Evolutionary conservation across 1,140 invertebrate genomes (phyloP).

Genomic region (Mizuhopecten yessoensis): DNA sequence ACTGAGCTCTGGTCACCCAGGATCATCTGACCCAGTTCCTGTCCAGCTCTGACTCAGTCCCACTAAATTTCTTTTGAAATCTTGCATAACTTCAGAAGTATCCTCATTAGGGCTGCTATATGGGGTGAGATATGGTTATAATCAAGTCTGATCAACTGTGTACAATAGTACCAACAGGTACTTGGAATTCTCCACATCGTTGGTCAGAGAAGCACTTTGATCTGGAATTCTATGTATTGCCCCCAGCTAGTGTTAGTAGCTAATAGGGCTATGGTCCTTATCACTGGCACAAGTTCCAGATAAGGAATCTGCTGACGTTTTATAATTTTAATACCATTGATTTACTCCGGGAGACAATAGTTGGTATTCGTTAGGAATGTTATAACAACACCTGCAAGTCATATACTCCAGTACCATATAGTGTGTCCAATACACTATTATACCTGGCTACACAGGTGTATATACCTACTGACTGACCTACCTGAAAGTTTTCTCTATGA

Average conservation of each 20-base stretch:
- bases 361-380: not conserved
- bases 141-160: not conserved
- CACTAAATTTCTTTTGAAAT: not conserved
- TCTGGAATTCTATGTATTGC: not conserved
- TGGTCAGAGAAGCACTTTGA: not conserved
- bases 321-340: conserved; percentile 30
- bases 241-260: not conserved
- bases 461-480: not conserved
- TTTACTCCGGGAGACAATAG: conserved; percentile 3
- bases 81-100: not conserved
- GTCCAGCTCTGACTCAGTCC: no score
- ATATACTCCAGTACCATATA: not conserved
- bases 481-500: not conserved
- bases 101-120: not conserved
- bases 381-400: conserved; percentile 23
- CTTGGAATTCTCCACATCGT: not conserved
- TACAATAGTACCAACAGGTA: conserved; percentile 18
- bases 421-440: conserved; percentile 10
- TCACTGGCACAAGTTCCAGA: not conserved
- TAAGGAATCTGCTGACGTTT: conserved; percentile 26
- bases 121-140: not conserved
- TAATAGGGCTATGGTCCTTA: conserved; percentile 5
- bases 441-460: not conserved
- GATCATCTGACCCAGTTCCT: no score
- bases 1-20: no score